A percentile compares a stretch with the other conserved stretches of the same genome.
Conservation (phyloP, 2,797 vertebrate species). For the Centropyge bicolor region DNA sequence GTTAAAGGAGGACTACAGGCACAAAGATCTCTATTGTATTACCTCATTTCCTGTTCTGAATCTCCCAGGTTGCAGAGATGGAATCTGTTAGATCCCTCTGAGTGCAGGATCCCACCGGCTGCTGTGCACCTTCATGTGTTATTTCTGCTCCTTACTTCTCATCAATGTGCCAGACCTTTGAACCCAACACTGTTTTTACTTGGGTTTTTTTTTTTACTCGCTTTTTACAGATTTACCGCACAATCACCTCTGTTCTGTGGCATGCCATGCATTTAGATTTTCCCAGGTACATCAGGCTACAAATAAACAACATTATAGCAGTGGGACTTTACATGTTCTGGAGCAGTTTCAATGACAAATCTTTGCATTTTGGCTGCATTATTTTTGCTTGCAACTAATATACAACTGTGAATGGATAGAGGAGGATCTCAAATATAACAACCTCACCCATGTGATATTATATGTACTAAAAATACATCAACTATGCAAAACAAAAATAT, state of each 20-base stretch:
- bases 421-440: no score
- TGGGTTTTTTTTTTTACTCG: not conserved
- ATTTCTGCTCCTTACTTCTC: conserved; percentile 46
- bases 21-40: conserved; percentile 76
- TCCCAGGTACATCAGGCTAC: not conserved
- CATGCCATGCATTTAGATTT: not conserved
- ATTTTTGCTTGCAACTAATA: not conserved
- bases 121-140: conserved; percentile 22
- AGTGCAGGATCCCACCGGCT: conserved; percentile 41
- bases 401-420: not conserved
- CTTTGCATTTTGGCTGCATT: not conserved
- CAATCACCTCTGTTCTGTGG: not conserved
- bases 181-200: not conserved
- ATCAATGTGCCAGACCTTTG: conserved; percentile 54
- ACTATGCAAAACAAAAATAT: not conserved
- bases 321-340: not conserved
- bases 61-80: conserved; percentile 67
- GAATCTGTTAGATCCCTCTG: conserved; percentile 59
- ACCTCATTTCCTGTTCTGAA: conserved; percentile 78
- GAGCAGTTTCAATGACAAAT: no score
- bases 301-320: not conserved
- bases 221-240: not conserved
- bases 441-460: no score
- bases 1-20: conserved; percentile 44
- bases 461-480: not conserved